Evolutionary conservation across 2,888 invertebrate species (phyloP).

Genomic region (Hofmannophila pseudospretella): DNA sequence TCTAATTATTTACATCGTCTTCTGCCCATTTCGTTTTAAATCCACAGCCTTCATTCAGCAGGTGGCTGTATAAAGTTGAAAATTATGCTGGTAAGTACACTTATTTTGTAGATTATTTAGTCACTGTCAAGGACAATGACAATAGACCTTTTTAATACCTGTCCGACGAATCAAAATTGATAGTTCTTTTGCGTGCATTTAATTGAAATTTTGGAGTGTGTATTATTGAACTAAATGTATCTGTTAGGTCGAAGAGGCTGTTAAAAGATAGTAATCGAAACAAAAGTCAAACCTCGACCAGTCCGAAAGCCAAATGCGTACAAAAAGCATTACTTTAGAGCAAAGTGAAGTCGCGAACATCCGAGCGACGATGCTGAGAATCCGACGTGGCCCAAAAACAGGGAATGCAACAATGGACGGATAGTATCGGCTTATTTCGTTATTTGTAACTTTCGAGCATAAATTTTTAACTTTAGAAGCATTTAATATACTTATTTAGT

Average conservation of each 20-base stretch:
- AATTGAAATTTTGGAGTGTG: too few species aligned
- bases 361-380: constrained; percentile 29
- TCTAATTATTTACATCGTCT: constrained; percentile 9
- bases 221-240: neutral
- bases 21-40: constrained; percentile 6
- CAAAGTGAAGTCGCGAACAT: constrained; percentile 14
- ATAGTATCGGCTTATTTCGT: constrained; percentile 40
- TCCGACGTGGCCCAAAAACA: constrained; percentile 43
- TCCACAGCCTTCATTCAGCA: constrained; percentile 6
- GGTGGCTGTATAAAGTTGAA: constrained; percentile 3
- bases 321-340: constrained; percentile 18
- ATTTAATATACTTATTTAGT: constrained; percentile 5
- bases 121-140: too few species aligned
- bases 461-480: constrained; percentile 5
- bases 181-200: too few species aligned
- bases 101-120: too few species aligned
- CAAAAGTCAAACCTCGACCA: constrained; percentile 7
- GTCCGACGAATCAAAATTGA: too few species aligned
- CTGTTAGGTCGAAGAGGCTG: neutral
- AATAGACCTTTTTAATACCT: too few species aligned
- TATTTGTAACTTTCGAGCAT: constrained; percentile 11
- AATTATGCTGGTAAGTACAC: too few species aligned
- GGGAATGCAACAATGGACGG: constrained; percentile 55
- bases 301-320: constrained; percentile 15
- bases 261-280: constrained; percentile 5